Evolutionary conservation across 1,140 invertebrate species (phyloP).

Genomic region (Psix sp.): DNA sequence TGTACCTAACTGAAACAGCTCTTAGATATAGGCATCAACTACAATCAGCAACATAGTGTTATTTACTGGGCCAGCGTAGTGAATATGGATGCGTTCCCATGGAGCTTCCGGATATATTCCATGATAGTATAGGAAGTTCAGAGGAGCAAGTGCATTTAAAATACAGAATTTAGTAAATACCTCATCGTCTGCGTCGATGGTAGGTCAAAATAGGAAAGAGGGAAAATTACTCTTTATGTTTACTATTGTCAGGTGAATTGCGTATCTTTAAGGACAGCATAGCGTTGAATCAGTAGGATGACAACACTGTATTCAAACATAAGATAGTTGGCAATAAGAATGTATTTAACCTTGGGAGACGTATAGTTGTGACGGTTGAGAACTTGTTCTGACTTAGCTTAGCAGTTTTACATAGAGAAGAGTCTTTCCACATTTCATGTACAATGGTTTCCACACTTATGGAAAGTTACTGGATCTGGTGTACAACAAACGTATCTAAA

Average conservation of each 20-base stretch:
- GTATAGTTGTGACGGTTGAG: constrained; percentile 5
- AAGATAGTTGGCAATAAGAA: constrained; percentile 24
- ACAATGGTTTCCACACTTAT: constrained; percentile 18
- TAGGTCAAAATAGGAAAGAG: constrained; percentile 74
- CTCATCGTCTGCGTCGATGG: constrained; percentile 73
- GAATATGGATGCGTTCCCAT: constrained; percentile 68
- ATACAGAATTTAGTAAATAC: too few relatives aligned
- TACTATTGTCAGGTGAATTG: constrained; percentile 72
- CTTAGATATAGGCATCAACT: constrained; percentile 75
- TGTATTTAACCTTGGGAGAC: constrained; percentile 36
- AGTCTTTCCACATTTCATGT: constrained; percentile 25
- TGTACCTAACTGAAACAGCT: too few relatives aligned
- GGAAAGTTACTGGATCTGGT: constrained; percentile 28
- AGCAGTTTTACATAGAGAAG: constrained; percentile 19
- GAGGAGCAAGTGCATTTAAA: too few relatives aligned
- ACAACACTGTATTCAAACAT: constrained; percentile 56
- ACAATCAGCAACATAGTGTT: constrained; percentile 67
- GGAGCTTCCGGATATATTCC: too few relatives aligned
- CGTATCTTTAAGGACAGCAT: constrained; percentile 66
- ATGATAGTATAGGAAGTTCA: too few relatives aligned
- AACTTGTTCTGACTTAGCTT: constrained; percentile 9
- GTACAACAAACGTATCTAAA: constrained; percentile 22
- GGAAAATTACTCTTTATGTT: constrained; percentile 75
- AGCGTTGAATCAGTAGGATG: constrained; percentile 55
- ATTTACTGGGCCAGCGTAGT: constrained; percentile 72